These are phyloP conservation scores for Cydia strobilella DNA, from an alignment of 1,140 invertebrate genomes.

Conservation along the genomic window DNA sequence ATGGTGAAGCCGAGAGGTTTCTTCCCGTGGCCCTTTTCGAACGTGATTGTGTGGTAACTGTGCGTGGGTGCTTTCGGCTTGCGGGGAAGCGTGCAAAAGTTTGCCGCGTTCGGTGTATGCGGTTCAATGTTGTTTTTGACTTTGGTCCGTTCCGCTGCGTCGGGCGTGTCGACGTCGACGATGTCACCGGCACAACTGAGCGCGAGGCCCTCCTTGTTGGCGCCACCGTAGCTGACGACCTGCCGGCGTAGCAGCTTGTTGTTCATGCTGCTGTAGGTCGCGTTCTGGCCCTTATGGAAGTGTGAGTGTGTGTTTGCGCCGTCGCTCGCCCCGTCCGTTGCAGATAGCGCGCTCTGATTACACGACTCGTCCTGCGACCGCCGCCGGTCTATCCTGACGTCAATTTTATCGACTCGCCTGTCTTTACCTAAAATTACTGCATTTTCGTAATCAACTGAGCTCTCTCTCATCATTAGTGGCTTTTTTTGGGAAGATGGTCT, in stretches of 20 bases:
- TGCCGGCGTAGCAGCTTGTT: conserved; percentile 80
- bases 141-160: conserved; percentile 51
- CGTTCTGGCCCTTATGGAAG: conserved; percentile 82
- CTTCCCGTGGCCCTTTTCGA: conserved; percentile 91
- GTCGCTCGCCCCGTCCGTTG: conserved; percentile 65
- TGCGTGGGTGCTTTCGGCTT: conserved; percentile 84
- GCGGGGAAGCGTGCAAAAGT: conserved; percentile 86
- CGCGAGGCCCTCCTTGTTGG: conserved; percentile 66
- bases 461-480: conserved; percentile 80
- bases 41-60: conserved; percentile 87
- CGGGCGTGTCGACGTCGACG: conserved; percentile 73
- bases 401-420: conserved; percentile 69
- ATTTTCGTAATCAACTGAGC: conserved; percentile 86
- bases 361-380: conserved; percentile 66
- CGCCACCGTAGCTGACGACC: conserved; percentile 79
- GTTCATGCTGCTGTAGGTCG: conserved; percentile 81
- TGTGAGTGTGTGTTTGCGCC: conserved; percentile 75
- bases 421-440: conserved; percentile 79
- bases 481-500: conserved; percentile 60
- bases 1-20: conserved; percentile 95
- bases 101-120: conserved; percentile 80
- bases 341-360: conserved; percentile 73
- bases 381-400: conserved; percentile 68
- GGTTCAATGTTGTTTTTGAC: conserved; percentile 65
- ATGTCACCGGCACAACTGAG: conserved; percentile 74